Evolutionary conservation across 2,113 vertebrate genomes (phyloP).

Genomic region (Sula dactylatra): DNA sequence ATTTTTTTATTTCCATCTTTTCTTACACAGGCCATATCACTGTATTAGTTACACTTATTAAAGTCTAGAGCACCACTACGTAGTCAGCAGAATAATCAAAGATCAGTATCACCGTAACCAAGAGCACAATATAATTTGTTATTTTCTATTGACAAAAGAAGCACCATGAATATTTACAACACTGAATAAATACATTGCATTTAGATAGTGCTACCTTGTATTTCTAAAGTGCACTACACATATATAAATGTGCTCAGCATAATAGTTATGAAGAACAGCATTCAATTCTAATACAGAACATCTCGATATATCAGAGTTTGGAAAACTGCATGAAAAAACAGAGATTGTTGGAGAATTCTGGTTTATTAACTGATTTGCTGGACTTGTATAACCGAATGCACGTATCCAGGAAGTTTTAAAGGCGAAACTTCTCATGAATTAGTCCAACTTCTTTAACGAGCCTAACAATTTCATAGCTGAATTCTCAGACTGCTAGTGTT

Average conservation of each 20-base stretch:
- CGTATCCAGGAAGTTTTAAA: neutral
- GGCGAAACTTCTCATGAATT: neutral
- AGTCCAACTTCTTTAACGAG: constrained; percentile 5
- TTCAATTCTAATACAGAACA: neutral
- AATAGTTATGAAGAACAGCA: neutral
- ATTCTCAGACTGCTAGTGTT: neutral
- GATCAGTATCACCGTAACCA: neutral
- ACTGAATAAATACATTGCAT: neutral
- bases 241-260: neutral
- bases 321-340: neutral
- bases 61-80: neutral
- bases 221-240: neutral
- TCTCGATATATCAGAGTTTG: neutral
- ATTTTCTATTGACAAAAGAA: constrained; percentile 31
- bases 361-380: neutral
- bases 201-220: neutral
- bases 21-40: neutral
- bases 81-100: constrained; percentile 25
- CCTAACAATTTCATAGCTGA: neutral
- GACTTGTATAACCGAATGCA: neutral
- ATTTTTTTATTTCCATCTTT: neutral
- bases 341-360: neutral
- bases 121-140: constrained; percentile 5
- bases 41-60: neutral
- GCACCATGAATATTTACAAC: constrained; percentile 28